phyloP scores from a whole-genome alignment of 1,140 invertebrate species.

The Drosophila ogumai region DNA sequence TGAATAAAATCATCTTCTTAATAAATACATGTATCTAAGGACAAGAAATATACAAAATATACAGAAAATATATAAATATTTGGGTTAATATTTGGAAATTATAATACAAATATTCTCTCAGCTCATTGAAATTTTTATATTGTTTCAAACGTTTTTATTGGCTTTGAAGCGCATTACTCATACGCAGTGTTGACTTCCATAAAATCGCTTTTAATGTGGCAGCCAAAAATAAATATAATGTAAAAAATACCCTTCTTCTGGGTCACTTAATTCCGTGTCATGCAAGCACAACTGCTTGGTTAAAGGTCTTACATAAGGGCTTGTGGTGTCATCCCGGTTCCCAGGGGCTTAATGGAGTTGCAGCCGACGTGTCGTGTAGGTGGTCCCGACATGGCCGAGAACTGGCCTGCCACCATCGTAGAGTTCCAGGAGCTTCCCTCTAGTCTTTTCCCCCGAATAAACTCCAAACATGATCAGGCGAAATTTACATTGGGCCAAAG shows the following conservation, averaged over 20 bases:
- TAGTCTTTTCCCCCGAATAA: constrained; percentile 18
- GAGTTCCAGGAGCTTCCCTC: background rate
- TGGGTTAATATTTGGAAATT: too few relatives aligned
- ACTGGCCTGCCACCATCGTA: background rate
- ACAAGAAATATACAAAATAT: too few relatives aligned
- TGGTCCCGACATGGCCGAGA: constrained; percentile 24
- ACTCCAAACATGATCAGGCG: constrained; percentile 50
- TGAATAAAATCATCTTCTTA: too few relatives aligned
- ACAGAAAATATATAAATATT: too few relatives aligned
- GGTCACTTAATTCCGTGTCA: background rate
- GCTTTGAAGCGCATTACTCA: background rate
- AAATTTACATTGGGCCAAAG: constrained; percentile 52
- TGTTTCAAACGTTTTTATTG: too few relatives aligned
- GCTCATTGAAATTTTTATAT: too few relatives aligned
- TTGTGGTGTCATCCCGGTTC: constrained; percentile 47
- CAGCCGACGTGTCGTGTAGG: constrained; percentile 43
- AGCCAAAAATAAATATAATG: background rate
- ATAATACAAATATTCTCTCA: too few relatives aligned
- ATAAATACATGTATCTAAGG: too few relatives aligned
- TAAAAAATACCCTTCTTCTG: background rate
- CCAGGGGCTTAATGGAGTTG: constrained; percentile 54
- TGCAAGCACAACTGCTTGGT: background rate
- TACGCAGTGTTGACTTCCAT: background rate
- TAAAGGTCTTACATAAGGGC: constrained; percentile 6
- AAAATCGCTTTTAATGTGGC: background rate